Base-by-base conservation (phyloP, 2,113 vertebrate species). In the Rhinoptilus africanus region DNA sequence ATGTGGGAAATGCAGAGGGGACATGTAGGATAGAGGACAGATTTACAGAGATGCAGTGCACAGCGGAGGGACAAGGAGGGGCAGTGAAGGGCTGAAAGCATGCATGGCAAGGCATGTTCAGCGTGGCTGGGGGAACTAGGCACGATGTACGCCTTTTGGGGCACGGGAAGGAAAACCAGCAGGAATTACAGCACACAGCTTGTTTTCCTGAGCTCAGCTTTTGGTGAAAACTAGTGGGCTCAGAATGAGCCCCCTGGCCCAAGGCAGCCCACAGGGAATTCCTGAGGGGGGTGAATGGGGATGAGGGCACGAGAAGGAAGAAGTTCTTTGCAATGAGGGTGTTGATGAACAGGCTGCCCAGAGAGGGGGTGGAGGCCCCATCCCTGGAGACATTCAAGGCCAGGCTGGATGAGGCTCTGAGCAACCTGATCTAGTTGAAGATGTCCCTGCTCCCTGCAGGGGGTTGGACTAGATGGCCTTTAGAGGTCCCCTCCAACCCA, bases 91-190 rank as follows among this genome's bases (percentile, higher is more conserved):
- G 59, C 67, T 48, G 23, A 51, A 15, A 56, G 22, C 12, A 14
- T 14, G 39, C 18, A 2, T 8, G 14, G 34, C 12, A 45, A 69
- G 88, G 37, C 9, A 28, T 30, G 32, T 24, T 43, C 16, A 14
- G 14, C 6, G 53, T 75, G 23, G 9, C 4, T 50, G 59, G 10
- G 39, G 5, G 7, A 63, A 12, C 20, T 34, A 23, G 0, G 1
- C 2, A 0, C 22, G 66, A 23, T 10, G 12, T 15, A 4, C 0
- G 4, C 4, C 6, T 84, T 69, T 78, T 14, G 45, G 50, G 45
- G 14, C 45, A 8, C 19, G 19, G 34, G 54, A 69, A 35, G 19
- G 68, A 73, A 76, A 83, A 12, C 5, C 35, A 45, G 32, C 30
- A 71, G 50, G 45, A 60, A 21, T 89, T 41, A n/a, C 56, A 53